A percentile compares a stretch with the other conserved stretches of the same genome.
Conservation (phyloP, 1,140 invertebrate species). For the Drosophila rhopaloa region DNA sequence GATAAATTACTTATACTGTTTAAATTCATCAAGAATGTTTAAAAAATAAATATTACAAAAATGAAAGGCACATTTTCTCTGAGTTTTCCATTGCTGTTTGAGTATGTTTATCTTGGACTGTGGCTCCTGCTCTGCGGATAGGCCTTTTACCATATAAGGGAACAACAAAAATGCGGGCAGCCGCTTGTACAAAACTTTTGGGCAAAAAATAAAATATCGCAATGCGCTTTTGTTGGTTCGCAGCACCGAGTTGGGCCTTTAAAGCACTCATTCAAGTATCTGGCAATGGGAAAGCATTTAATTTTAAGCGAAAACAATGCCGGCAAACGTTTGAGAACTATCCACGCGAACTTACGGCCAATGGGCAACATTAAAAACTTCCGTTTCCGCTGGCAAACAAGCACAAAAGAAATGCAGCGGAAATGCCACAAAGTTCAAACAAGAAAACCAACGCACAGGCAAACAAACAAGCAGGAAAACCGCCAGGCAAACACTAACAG, state of each 20-base stretch:
- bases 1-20: no score
- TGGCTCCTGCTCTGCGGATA: slow-evolving; percentile 39
- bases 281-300: slow-evolving; percentile 63
- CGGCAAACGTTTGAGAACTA: slow-evolving; percentile 20
- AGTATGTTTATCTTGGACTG: slow-evolving; percentile 72
- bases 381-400: slow-evolving; percentile 66
- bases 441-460: slow-evolving; percentile 49
- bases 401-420: slow-evolving; percentile 77
- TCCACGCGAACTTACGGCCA: slow-evolving; percentile 58
- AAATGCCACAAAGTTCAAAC: slow-evolving; percentile 82
- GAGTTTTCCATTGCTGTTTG: slow-evolving; percentile 23
- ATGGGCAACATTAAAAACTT: slow-evolving; percentile 81
- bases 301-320: slow-evolving; percentile 73
- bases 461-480: slow-evolving; percentile 62
- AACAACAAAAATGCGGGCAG: slow-evolving; percentile 77
- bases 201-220: slow-evolving; percentile 55
- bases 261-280: slow-evolving; percentile 57
- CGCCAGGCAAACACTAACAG: slow-evolving; percentile 76
- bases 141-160: slow-evolving; percentile 64
- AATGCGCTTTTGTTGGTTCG: slow-evolving; percentile 58
- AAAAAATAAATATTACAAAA: no score
- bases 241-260: slow-evolving; percentile 27
- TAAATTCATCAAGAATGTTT: no score
- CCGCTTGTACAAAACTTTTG: slow-evolving; percentile 50
- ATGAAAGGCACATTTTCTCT: background rate